Evolutionary conservation across 2,113 vertebrate species (phyloP), one percentile per base, ranked within the genome.

Genomic region (Hydropotes inermis): DNA sequence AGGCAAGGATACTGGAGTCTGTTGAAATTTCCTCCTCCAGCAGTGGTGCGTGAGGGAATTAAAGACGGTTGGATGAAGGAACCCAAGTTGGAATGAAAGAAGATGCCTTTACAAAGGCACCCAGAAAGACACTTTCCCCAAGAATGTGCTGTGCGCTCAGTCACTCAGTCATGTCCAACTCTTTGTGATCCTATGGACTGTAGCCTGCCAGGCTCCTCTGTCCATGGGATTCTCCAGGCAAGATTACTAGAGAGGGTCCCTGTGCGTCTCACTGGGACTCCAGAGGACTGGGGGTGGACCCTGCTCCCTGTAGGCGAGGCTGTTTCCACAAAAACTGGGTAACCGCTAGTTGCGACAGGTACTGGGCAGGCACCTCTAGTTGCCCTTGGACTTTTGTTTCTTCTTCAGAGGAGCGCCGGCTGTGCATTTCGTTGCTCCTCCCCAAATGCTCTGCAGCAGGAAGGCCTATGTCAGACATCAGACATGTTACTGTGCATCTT

Each of bases 71-170:
- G 33, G 95, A 89, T 0, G 2, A 96, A 50, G 85, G 94, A 95
- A 98, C 97, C 81, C 97, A 97, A 61, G 83, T 36, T 30, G 17
- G 28, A 67, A 81, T 94, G 93, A 98, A 98, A 98, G 96, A 97
- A 97, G 98, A 97, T 98, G 87, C 97, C 95, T 98, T 98, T 94
- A 96, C 0, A 88, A 95, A 98, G 74, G 88, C 27, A 79, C 76
- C 82, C 33, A 87, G 81, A 97, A 96, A 98, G 97, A 92, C 91
- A 91, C 79, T 98, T 94, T 98, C 94, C 23, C 21, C 23, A 76
- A 43, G 23, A 43, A 43, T 4, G 70, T 76, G 36, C 70, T 76
- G 12, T 43, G 70, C 7, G 3, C 39, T 76, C 70, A 76, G 21
- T 43, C 43, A 12, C 36, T 25, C 39, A 70, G 70, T 76, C 36